Evolutionary conservation across 1,140 invertebrate species (phyloP), one percentile per base, ranked within the genome.

Genomic region (Proales similis): DNA sequence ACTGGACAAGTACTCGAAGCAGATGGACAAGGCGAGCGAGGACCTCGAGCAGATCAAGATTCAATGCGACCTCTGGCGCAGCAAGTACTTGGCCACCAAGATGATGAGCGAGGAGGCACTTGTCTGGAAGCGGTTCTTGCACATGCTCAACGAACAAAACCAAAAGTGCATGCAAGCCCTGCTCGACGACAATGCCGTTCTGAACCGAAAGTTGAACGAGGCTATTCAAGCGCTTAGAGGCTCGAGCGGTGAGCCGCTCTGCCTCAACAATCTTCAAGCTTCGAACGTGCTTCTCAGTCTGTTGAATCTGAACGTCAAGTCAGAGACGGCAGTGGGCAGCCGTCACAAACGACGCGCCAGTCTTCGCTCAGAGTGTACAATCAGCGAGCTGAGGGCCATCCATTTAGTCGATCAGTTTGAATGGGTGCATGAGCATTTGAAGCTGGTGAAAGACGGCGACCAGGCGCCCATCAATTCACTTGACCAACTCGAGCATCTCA

Each of bases 1-100:
- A 33, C 77, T 94, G 33, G 75, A 89, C 0, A 86, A 84, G 67
- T 90, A 87, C 39, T 84, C 86, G 7, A 83, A 88, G 73, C 83
- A 86, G 72, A 77, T 90, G 36, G 84, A 83, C 43, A 72, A 74
- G 62, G 88, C 90, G 75, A 86, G 87, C 72, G 89, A 93, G 73
- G 86, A 91, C 78, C 85, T 88, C 2, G 90, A 93, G 72, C 88
- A 85, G 80, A 74, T 93, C 20, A 86, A 87, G 22, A 87, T 89
- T 2, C 88, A 92, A 69, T 90, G 88, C 74, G 89, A 94, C 79
- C 87, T 93, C 53, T 93, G 89, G 88, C 82, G 88, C 64, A 91
- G 87, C 68, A 93, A 93, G 82, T 94, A 90, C 76, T 77, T 93
- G 67, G 89, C 89, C 20, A 89, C 87, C 79, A 90, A 84, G 84